A percentile compares a stretch with the other conserved stretches of the same genome.
Evolutionary conservation across 2,888 invertebrate species (phyloP).

Genomic region (Thecophora atra): DNA sequence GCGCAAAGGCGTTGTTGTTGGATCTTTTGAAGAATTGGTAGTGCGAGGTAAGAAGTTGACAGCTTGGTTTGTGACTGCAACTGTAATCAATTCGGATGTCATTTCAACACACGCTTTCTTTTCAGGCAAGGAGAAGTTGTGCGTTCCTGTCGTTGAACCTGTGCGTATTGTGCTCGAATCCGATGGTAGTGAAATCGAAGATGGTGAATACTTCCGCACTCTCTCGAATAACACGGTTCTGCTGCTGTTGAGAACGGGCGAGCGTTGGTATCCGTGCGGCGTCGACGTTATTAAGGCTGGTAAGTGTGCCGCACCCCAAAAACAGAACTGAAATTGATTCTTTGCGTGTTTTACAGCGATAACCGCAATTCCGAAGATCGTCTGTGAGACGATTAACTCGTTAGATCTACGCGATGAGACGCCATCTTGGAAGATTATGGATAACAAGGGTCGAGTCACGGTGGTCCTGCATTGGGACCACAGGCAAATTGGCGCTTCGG

Average conservation of each 20-base stretch:
- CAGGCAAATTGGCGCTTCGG: constrained; percentile 73
- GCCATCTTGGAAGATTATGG: constrained; percentile 98
- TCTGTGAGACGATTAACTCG: constrained; percentile 96
- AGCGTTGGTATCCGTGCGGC: constrained; percentile 93
- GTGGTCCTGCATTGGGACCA: constrained; percentile 97
- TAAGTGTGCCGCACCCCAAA: constrained; percentile 64
- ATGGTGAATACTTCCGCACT: constrained; percentile 95
- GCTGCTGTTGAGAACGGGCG: constrained; percentile 86
- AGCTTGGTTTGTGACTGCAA: background rate
- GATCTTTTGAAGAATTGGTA: constrained; percentile 88
- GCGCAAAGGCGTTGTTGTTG: constrained; percentile 91
- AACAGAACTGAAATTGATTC: background rate
- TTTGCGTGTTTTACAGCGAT: constrained; percentile 73
- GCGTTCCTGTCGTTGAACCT: constrained; percentile 85
- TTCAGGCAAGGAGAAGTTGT: constrained; percentile 88
- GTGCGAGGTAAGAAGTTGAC: constrained; percentile 78
- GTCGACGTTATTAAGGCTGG: constrained; percentile 95
- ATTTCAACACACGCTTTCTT: constrained; percentile 21
- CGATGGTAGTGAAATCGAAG: constrained; percentile 96
- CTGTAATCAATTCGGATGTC: background rate
- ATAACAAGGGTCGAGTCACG: constrained; percentile 96
- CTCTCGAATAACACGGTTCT: constrained; percentile 91
- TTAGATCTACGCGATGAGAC: constrained; percentile 95
- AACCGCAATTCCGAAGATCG: constrained; percentile 95
- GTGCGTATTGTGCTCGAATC: constrained; percentile 91